Base-by-base conservation (phyloP, 1,140 invertebrate species). In the Achatina immaculata region DNA sequence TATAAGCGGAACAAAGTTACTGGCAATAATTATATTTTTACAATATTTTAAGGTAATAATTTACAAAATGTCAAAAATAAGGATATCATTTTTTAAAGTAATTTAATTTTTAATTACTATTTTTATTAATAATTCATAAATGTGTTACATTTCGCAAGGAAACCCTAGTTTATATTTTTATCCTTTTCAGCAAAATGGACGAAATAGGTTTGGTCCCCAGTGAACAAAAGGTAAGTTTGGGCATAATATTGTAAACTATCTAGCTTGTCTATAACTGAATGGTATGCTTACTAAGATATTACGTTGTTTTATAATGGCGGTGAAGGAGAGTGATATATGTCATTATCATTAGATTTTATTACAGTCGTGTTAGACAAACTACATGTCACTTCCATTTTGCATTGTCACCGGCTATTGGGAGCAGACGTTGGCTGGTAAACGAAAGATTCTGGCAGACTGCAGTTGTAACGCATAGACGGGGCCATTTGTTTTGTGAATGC, bases 151-250 rank as follows among this genome's bases (percentile, higher is more conserved):
- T 74, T 74, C 48, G 36, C 31, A n/a, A 21, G 11, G 31, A 74
- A 28, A 51, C 51, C n/a, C 19, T n/a, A 7, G 11, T 78, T 45
- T n/a, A 45, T n/a, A 43, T 68, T 68, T 78, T 68, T n/a, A 11
- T 31, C 40, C 43, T 31, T n/a, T 68, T 9, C 28, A 31, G 19
- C 51, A 80, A 79, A 51, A 80, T 80, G 78, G 78, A 80, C 28
- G 78, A 80, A 72, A 80, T 80, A 36, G 78, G 78, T 40, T 62
- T 80, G 28, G 65, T 21, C 2, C 31, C 40, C 1, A 72, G n/a
- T 72, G 48, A 80, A 38, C 66, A 80, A 42, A 80, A 80, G 78
- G 78, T 72, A 80, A 4, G 31, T 51, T 71, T 71, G 21, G n/a
- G n/a, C n/a, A n/a, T n/a, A n/a, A n/a, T n/a, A n/a, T n/a, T n/a